These are phyloP conservation scores for Panagrolaimus sp. DNA, from an alignment of 1,140 invertebrate species.

Conservation along the genomic window DNA sequence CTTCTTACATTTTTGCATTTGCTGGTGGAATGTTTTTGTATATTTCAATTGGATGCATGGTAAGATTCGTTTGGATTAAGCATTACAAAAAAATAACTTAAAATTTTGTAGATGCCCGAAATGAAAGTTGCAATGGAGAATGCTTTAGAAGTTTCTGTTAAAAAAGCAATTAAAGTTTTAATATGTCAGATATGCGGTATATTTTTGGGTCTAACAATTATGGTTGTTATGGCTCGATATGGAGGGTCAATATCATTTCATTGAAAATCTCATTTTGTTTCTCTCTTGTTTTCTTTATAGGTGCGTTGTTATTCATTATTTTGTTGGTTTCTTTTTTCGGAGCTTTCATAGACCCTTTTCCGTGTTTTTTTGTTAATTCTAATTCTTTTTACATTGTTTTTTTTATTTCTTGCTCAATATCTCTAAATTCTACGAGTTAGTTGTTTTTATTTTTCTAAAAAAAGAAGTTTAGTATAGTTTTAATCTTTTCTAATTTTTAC, in stretches of 20 bases:
- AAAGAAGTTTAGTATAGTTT: no score
- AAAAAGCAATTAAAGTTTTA: conserved; percentile 49
- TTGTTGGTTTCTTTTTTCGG: no score
- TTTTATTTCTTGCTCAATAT: no score
- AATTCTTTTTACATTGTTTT: no score
- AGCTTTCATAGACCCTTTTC: no score
- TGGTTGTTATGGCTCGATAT: conserved; percentile 51
- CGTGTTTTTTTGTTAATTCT: no score
- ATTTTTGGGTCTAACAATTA: conserved; percentile 25
- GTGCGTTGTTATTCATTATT: no score
- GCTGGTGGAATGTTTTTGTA: conserved; percentile 58
- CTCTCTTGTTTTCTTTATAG: no score
- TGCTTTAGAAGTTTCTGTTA: conserved; percentile 45
- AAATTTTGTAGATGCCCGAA: conserved; percentile 50
- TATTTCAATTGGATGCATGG: conserved; percentile 56
- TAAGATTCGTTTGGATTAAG: conserved; percentile 16
- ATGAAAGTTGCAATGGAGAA: conserved; percentile 60
- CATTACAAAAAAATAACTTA: not conserved
- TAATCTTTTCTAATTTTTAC: no score
- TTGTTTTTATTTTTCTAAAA: no score
- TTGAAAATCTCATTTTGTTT: no score
- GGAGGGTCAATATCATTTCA: conserved; percentile 26
- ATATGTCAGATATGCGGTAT: conserved; percentile 45
- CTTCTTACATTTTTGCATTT: conserved; percentile 54
- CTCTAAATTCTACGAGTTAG: no score